Evolutionary conservation across 2,888 invertebrate genomes (phyloP), one percentile per base, ranked within the genome.

Genomic region (Nipponacmea schrenckii): DNA sequence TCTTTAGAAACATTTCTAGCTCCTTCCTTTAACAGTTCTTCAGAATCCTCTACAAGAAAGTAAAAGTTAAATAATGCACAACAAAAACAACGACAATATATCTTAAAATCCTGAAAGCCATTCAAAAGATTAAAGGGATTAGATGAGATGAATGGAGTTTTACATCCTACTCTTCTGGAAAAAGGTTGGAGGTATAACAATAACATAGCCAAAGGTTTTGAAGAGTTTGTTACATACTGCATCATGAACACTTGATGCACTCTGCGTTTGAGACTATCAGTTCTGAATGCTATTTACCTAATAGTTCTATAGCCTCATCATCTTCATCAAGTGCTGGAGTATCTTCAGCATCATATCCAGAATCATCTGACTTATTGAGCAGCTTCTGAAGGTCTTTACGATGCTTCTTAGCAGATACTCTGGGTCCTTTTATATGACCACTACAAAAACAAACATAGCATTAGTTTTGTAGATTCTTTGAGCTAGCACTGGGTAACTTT

Each of bases 221-320:
- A n/a, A n/a, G n/a, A n/a, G n/a, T 31, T 31, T 31, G 5, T 31
- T 5, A 31, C 5, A 3, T 31, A 31, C 31, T 5, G 5, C 31
- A 3, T 31, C 31, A 31, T 2, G 31, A 31, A 31, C 31, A 31
- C 31, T 5, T 31, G 31, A 3, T 31, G 31, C 39, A 39, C 39
- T 8, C 10, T 8, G 39, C 39, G 1, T 5, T 8, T 10, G 10
- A 10, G 10, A 39, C 39, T 10, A 10, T 39, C 7, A 39, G 7
- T 39, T 39, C 7, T 5, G 10, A 39, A 5, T 1, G 39, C 10
- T 8, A 67, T 75, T 72, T 69, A 84, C 85, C 85, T 27, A 85
- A 67, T 26, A 85, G 67, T 71, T 85, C 85, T 31, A 85, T 78
- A 10, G 84, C 85, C 44, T 84, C 84, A 71, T 82, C 82, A 17